These are phyloP conservation scores for Percopsis omiscomaycus DNA, from an alignment of 2,797 vertebrate species.

Conservation along the genomic window DNA sequence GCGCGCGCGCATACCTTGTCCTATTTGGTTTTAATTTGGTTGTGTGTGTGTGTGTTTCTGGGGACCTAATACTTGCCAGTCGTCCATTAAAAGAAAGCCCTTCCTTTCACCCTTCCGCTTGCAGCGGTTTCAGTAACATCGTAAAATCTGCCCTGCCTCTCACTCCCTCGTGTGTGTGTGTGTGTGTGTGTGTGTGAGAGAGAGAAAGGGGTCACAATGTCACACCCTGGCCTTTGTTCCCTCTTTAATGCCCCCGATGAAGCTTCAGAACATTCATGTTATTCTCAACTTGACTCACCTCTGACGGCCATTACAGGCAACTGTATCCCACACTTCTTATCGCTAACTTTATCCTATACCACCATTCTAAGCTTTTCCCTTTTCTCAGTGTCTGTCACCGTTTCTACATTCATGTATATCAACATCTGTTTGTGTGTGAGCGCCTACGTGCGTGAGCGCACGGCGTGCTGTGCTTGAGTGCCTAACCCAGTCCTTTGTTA, in stretches of 20 bases:
- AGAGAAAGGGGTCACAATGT: conserved; percentile 39
- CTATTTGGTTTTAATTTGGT: neutral
- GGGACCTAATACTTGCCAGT: conserved; percentile 22
- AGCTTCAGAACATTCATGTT: conserved; percentile 19
- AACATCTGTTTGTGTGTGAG: too few species aligned
- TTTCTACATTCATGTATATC: neutral
- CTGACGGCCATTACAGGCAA: conserved; percentile 41
- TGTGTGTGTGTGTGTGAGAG: conserved; percentile 9
- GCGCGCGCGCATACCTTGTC: neutral
- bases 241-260: conserved; percentile 46
- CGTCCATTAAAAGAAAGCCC: conserved; percentile 24
- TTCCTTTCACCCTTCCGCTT: conserved; percentile 16
- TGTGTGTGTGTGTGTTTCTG: conserved; percentile 5
- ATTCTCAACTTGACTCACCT: conserved; percentile 26
- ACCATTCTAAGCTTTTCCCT: neutral
- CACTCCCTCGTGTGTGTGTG: conserved; percentile 30
- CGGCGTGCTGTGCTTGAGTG: too few species aligned
- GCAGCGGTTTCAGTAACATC: conserved; percentile 7
- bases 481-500: too few species aligned
- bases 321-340: neutral
- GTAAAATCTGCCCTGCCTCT: conserved; percentile 35
- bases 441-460: too few species aligned
- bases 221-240: conserved; percentile 44
- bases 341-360: neutral
- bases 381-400: neutral